phyloP scores from a whole-genome alignment of 1,140 invertebrate genomes.

The Steinernema khuongi region DNA sequence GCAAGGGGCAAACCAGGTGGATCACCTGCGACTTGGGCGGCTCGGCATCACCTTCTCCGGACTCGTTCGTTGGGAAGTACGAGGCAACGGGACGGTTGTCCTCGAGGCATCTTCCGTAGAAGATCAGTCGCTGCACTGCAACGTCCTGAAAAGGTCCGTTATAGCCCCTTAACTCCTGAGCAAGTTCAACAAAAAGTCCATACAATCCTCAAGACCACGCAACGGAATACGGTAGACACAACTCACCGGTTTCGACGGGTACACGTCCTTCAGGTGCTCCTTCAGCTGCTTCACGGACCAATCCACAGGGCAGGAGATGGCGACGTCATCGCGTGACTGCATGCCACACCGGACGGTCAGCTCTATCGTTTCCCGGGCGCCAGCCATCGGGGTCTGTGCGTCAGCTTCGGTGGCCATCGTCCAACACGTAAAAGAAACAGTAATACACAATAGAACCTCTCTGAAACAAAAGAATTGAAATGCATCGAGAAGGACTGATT shows the following conservation, averaged over 20 bases:
- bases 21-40: constrained; percentile 2
- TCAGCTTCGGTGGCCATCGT: not conserved
- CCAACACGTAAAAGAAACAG: not conserved
- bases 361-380: constrained; percentile 14
- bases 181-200: no score
- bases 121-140: not conserved
- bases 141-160: not conserved
- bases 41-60: constrained; percentile 25
- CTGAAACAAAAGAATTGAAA: no score
- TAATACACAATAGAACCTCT: no score
- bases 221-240: not conserved
- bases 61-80: constrained; percentile 21
- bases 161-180: no score
- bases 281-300: constrained; percentile 36
- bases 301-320: constrained; percentile 6
- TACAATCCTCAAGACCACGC: no score
- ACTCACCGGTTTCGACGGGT: constrained; percentile 26
- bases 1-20: not conserved
- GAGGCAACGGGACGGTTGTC: not conserved
- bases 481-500: no score
- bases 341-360: constrained; percentile 32
- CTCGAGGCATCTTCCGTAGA: constrained; percentile 25
- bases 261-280: constrained; percentile 25
- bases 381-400: not conserved
- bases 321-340: constrained; percentile 24